Conservation (phyloP, 1,140 invertebrate genomes). For the Cydia strobilella region DNA sequence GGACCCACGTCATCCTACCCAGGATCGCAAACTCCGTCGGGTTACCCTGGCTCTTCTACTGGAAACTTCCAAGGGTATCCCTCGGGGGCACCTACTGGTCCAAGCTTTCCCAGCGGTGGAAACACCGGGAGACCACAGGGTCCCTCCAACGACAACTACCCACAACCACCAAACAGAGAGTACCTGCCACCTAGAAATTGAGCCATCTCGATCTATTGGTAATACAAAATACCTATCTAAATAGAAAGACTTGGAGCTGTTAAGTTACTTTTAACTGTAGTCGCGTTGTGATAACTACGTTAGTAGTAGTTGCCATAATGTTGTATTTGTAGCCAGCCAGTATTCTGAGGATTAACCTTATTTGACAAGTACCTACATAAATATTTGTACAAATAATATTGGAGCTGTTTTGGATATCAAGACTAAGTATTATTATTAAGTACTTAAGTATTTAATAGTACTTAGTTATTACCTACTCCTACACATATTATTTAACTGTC, state of each 20-base stretch:
- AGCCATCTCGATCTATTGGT: constrained; percentile 32
- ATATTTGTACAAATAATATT: not conserved
- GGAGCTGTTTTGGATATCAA: not conserved
- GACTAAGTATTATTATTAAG: not conserved
- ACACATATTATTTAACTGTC: not conserved
- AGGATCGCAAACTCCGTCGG: constrained; percentile 73
- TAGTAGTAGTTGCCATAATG: constrained; percentile 33
- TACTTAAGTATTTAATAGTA: not conserved
- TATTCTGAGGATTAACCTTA: constrained; percentile 32
- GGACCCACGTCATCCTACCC: constrained; percentile 58
- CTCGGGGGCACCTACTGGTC: constrained; percentile 72
- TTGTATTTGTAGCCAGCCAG: constrained; percentile 44
- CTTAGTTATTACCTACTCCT: not conserved
- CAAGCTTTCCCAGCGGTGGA: constrained; percentile 60
- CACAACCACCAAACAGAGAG: constrained; percentile 79
- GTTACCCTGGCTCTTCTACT: constrained; percentile 57
- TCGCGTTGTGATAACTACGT: constrained; percentile 6
- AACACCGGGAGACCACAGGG: constrained; percentile 48
- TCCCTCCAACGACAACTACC: constrained; percentile 42
- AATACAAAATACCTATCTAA: constrained; percentile 33
- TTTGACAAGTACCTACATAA: not conserved
- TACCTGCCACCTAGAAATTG: constrained; percentile 81
- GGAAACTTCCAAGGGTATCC: constrained; percentile 67
- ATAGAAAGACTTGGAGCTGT: constrained; percentile 42
- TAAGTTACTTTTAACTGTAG: constrained; percentile 16